These are phyloP conservation scores for Pemphredon lugubris DNA, from an alignment of 2,888 invertebrate genomes.

Conservation along the genomic window DNA sequence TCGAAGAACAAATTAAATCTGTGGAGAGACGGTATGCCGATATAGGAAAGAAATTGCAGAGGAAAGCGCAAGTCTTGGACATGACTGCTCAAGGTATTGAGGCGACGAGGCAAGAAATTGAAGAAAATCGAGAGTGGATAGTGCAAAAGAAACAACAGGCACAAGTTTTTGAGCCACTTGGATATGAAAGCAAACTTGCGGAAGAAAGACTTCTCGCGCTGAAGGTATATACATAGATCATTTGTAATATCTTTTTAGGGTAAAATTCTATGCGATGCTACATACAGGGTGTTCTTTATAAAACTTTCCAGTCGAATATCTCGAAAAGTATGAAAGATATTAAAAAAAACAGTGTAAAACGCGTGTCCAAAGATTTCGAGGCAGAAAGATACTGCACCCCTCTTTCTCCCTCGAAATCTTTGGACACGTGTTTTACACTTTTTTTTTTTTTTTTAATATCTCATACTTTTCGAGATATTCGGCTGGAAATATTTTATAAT, in stretches of 20 bases:
- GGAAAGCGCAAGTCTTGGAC: slow-evolving; percentile 92
- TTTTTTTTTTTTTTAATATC: slow-evolving; percentile 24
- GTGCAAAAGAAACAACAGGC: slow-evolving; percentile 87
- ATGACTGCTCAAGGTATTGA: slow-evolving; percentile 92
- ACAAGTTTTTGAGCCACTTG: slow-evolving; percentile 86
- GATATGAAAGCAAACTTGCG: slow-evolving; percentile 89
- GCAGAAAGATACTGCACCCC: too few species aligned
- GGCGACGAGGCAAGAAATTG: slow-evolving; percentile 90
- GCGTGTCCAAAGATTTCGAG: too few species aligned
- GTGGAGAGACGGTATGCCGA: slow-evolving; percentile 93
- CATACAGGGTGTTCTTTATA: too few species aligned
- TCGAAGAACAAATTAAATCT: slow-evolving; percentile 93
- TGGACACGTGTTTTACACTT: too few species aligned
- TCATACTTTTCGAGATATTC: too few species aligned
- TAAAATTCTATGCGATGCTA: too few species aligned
- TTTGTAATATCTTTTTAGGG: too few species aligned
- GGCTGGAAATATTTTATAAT: too few species aligned
- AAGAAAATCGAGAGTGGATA: slow-evolving; percentile 90
- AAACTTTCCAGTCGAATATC: too few species aligned
- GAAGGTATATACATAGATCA: slow-evolving; percentile 83
- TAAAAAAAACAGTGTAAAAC: too few species aligned
- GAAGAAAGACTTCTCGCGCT: slow-evolving; percentile 88
- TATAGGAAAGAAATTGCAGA: slow-evolving; percentile 90
- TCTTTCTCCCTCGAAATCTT: too few species aligned
- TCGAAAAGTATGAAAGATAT: too few species aligned